Evolutionary conservation across 2,888 invertebrate species (phyloP).

Genomic region (Lasioglossum vierecki): DNA sequence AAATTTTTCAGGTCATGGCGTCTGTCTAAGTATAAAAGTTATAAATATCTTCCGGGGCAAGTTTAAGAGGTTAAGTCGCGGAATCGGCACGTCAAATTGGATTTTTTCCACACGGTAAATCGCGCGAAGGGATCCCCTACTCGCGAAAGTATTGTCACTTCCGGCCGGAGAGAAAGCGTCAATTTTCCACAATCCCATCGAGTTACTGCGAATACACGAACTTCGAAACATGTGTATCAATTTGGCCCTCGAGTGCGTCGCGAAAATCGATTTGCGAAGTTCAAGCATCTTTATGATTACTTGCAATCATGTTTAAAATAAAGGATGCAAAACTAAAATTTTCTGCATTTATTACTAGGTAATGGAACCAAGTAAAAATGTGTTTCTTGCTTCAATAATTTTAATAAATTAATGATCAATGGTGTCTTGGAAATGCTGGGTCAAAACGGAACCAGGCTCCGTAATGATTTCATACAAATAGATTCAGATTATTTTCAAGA

Average conservation of each 20-base stretch:
- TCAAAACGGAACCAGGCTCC: too few relatives aligned
- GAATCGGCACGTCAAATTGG: slow-evolving; percentile 73
- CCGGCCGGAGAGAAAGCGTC: slow-evolving; percentile 53
- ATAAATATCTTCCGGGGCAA: slow-evolving; percentile 59
- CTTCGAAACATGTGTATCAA: slow-evolving; percentile 70
- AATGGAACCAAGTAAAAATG: too few relatives aligned
- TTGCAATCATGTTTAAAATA: not conserved
- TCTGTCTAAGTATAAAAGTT: slow-evolving; percentile 26
- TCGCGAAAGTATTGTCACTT: slow-evolving; percentile 64
- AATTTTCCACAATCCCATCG: slow-evolving; percentile 70
- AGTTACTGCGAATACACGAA: slow-evolving; percentile 52
- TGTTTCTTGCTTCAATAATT: too few relatives aligned
- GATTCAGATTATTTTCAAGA: too few relatives aligned
- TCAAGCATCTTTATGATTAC: not conserved
- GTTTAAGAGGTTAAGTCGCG: slow-evolving; percentile 69
- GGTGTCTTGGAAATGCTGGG: too few relatives aligned
- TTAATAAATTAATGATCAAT: too few relatives aligned
- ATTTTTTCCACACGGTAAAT: slow-evolving; percentile 71
- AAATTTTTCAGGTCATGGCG: slow-evolving; percentile 22
- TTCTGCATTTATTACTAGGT: not conserved
- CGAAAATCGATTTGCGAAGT: slow-evolving; percentile 63
- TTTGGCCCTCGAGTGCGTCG: slow-evolving; percentile 72
- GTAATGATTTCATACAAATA: too few relatives aligned
- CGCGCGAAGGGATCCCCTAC: slow-evolving; percentile 49
- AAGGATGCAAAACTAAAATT: not conserved